Evolutionary conservation across 1,140 invertebrate genomes (phyloP), one percentile per base, ranked within the genome.

Genomic region (Lasioglossum albipes): DNA sequence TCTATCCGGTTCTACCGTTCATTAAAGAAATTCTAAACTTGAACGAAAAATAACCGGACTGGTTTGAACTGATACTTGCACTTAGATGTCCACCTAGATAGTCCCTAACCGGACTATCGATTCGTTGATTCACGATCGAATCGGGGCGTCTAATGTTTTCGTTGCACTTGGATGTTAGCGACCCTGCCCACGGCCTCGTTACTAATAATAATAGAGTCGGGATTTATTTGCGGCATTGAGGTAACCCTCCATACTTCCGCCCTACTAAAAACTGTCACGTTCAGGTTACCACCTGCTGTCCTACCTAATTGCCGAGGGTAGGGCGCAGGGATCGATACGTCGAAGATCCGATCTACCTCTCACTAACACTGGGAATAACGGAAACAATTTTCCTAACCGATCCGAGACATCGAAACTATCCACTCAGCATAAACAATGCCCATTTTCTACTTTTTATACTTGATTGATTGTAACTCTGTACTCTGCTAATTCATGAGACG

Each of bases 181-280:
- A 59, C 57, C 7, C n/a, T 59, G 20, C 7, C 27, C 68, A 10
- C 18, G 16, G 6, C n/a, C 78, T 67, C 62, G 49, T 85, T 89
- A 79, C 87, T 79, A 81, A 82, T 76, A 75, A 79, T 87, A 88
- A 90, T 83, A 75, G 57, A 84, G 79, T 75, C 62, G 57, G 67
- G 84, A 88, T 90, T 91, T 89, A 90, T 91, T 88, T 89, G 89
- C 73, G 85, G 85, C 74, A 67, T 89, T 88, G 89, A 88, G 88
- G 84, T 84, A 72, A 79, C 83, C 87, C 86, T 84, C 75, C 61
- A 81, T 80, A 84, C 67, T 84, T 82, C 67, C 83, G 66, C 80
- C 84, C 86, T 73, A 86, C 86, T 81, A 80, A 90, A 90, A 91
- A 86, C 90, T 91, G 91, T 91, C 91, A 91, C 70, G 75, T 79